Base-by-base conservation (phyloP, 2,113 vertebrate species). In the Brachyistius frenatus region DNA sequence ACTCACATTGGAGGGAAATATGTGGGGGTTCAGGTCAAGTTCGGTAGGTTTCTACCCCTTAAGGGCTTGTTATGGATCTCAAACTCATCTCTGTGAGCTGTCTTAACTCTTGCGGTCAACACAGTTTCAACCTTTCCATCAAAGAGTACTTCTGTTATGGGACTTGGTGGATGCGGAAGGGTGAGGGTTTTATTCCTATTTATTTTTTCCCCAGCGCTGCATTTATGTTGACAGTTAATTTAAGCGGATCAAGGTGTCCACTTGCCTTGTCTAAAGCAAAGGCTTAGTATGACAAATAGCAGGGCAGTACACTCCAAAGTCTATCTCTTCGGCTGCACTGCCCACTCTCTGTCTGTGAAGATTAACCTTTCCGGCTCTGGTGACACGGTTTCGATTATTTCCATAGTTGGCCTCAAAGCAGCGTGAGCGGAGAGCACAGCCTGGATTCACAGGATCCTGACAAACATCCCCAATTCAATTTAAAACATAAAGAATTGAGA, bases 171-270 rank as follows among this genome's bases (percentile, higher is more conserved):
- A 60, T 49, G 70, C 66, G 70, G 54, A 35, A 65, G 54, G 54
- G 56, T 2, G 46, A 58, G 36, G 66, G 41, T 70, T 63, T 73
- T 66, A 74, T 78, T 88, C 75, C 69, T 85, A 73, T 90, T 89
- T 88, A 79, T 91, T 83, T 86, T 88, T 78, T 66, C 52, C 62
- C 70, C 62, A 71, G 79, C 31, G 63, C 87, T 86, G 76, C 82
- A 77, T 93, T 91, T 91, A 88, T 88, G 87, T 93, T 93, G 93
- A 93, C 93, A 93, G 90, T 92, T 91, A 91, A 92, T 93, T 93
- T 91, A 87, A 86, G 77, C 66, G 88, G 93, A 91, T 93, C 91
- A 91, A 93, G 80, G 87, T 92, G 88, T 89, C 86, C 90, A 81
- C 87, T 78, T 82, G 86, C 69, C 87, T 91, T 89, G 89, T 92